Percentiles rank a stretch among this genome's conserved stretches.
These are phyloP conservation scores for Cairina moschata DNA, from an alignment of 2,113 vertebrate species.

Conservation along the genomic window DNA sequence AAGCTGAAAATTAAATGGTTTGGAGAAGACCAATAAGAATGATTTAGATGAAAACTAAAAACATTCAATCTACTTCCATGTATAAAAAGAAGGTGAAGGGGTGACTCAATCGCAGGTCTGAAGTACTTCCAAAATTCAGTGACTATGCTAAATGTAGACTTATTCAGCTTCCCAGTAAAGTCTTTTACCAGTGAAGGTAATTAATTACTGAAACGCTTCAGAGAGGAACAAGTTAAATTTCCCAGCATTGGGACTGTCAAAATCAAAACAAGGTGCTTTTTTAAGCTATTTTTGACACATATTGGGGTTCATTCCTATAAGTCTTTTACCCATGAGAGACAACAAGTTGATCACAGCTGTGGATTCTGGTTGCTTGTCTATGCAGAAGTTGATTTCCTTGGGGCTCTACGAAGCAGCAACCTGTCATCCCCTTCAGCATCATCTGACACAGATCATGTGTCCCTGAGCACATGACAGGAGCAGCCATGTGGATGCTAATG, in stretches of 20 bases:
- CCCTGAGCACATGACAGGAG: constrained; percentile 47
- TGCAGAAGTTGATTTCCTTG: background rate
- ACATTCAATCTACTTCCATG: background rate
- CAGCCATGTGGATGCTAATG: background rate
- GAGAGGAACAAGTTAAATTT: background rate
- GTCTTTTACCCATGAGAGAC: background rate
- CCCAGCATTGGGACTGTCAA: background rate
- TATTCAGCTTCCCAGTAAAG: background rate
- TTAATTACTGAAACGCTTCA: background rate
- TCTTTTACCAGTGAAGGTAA: background rate
- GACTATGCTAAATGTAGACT: background rate
- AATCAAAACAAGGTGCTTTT: background rate
- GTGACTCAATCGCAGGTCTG: background rate
- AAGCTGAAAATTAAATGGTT: background rate
- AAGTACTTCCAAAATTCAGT: background rate
- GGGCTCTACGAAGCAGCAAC: constrained; percentile 15
- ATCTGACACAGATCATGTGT: constrained; percentile 59
- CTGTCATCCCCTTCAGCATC: constrained; percentile 39
- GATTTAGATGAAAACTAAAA: background rate
- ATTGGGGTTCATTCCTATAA: background rate
- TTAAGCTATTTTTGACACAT: background rate
- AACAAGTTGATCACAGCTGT: background rate
- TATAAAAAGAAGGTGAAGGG: background rate
- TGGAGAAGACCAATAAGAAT: background rate
- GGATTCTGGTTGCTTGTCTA: background rate